Evolutionary conservation across 2,888 invertebrate species (phyloP), one percentile per base, ranked within the genome.

Genomic region (Zele albiditarsus): DNA sequence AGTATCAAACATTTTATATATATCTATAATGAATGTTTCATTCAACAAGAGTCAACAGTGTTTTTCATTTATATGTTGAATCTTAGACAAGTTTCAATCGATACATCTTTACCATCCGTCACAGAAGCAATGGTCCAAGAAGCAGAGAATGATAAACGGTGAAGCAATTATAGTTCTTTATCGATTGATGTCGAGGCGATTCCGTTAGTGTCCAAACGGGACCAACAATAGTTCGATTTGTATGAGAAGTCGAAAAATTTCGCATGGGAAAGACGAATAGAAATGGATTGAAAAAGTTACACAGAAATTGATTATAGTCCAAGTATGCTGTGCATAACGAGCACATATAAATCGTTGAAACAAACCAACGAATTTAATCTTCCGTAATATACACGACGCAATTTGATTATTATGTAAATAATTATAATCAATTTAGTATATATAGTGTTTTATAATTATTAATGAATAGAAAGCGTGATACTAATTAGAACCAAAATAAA

Each of bases 71-170:
- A n/a, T 38, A 12, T 12, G 5, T 53, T 10, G 8, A 6, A 53
- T 83, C 84, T 28, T 82, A 92, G 92, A 83, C 91, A 91, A 89
- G 84, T 90, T 76, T 91, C 92, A 42, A 83, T 89, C 79, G 92
- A 92, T 73, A 90, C 86, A 77, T 85, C 90, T 57, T 88, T 92
- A 79, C 91, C 92, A 69, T 89, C 91, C 23, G 87, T 92, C 53
- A 89, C 88, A 27, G 92, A 92, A 86, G 88, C 83, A 5, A 80
- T 84, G 72, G 82, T 66, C 77, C 86, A 84, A 74, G 87, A 87
- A 71, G 46, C 75, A 3, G 87, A 87, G 71, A 67, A 78, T 10
- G 87, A 84, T 33, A 86, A 80, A 74, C 85, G 86, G 82, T 86
- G 85, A 86, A 83, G 57, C 49, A 73, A 16, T 16, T 66, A 23